A percentile compares a stretch with the other conserved stretches of the same genome.
Conservation (phyloP, 1,140 invertebrate genomes). For the Caenorhabditis latens region DNA sequence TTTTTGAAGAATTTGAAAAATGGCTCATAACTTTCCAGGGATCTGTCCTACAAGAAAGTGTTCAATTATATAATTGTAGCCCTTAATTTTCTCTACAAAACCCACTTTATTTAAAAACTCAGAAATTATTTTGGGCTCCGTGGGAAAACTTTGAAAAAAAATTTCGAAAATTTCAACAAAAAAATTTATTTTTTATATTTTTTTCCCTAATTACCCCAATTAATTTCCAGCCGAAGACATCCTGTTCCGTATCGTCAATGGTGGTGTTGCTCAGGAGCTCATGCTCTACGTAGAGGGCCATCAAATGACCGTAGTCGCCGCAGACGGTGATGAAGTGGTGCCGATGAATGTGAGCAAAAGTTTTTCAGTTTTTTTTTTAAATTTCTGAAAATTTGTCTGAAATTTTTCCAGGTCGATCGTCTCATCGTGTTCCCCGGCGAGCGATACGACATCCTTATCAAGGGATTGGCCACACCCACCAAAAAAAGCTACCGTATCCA, state of each 20-base stretch:
- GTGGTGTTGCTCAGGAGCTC: slow-evolving; percentile 76
- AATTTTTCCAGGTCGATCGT: slow-evolving; percentile 68
- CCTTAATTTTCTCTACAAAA: too few species aligned
- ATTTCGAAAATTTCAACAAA: not conserved
- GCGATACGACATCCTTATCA: slow-evolving; percentile 73
- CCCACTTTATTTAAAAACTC: too few species aligned
- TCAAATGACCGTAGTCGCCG: slow-evolving; percentile 71
- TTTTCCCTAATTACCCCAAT: not conserved
- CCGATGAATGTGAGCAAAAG: slow-evolving; percentile 63
- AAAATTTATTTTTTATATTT: not conserved
- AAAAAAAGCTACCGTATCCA: slow-evolving; percentile 71
- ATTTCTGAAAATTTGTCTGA: too few species aligned
- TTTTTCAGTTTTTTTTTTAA: not conserved
- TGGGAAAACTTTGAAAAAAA: too few species aligned
- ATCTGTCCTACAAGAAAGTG: too few species aligned
- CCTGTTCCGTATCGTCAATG: slow-evolving; percentile 74
- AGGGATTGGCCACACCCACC: slow-evolving; percentile 69
- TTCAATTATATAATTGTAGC: too few species aligned
- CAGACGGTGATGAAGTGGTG: slow-evolving; percentile 73
- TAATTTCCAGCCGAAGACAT: slow-evolving; percentile 65
- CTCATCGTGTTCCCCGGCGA: slow-evolving; percentile 75
- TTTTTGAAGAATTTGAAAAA: too few species aligned
- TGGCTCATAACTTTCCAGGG: too few species aligned
- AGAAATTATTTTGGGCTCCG: too few species aligned
- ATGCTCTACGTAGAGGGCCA: slow-evolving; percentile 74